Evolutionary conservation across 2,113 vertebrate species (phyloP).

Genomic region (Trinectes maculatus): DNA sequence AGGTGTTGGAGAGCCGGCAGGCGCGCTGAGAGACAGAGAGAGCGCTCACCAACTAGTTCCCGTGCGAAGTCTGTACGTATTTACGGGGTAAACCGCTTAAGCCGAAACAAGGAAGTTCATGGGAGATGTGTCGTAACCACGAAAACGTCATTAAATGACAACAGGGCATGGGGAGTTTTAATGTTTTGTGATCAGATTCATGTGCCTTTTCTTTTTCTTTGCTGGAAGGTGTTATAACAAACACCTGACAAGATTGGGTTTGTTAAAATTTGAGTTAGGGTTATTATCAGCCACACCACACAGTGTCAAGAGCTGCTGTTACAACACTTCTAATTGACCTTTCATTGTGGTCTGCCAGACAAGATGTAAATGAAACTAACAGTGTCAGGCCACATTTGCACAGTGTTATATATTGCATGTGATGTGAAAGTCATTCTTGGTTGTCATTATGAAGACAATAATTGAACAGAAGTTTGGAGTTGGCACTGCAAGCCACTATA

Average conservation of each 20-base stretch:
- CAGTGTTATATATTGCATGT: background rate
- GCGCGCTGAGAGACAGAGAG: no score
- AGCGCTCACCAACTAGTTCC: no score
- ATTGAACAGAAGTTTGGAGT: constrained; percentile 28
- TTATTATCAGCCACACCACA: background rate
- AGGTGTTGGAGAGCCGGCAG: no score
- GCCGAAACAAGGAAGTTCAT: no score
- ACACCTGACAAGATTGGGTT: background rate
- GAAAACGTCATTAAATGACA: no score
- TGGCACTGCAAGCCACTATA: constrained; percentile 20
- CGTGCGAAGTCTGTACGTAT: no score
- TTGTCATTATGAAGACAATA: constrained; percentile 2
- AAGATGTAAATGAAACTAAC: constrained; percentile 9
- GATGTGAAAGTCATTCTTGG: constrained; percentile 1
- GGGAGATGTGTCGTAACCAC: no score
- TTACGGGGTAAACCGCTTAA: no score
- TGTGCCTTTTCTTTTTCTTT: constrained; percentile 3
- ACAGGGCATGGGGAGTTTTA: no score
- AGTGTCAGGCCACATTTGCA: constrained; percentile 14
- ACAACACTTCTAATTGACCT: constrained; percentile 12
- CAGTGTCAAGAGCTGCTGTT: constrained; percentile 10
- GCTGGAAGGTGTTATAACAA: background rate
- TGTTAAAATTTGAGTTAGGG: constrained; percentile 3
- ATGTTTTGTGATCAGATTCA: constrained; percentile 21
- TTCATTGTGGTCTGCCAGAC: constrained; percentile 2